Conservation (phyloP, 1,140 invertebrate species). For the Drosophila ogumai region DNA sequence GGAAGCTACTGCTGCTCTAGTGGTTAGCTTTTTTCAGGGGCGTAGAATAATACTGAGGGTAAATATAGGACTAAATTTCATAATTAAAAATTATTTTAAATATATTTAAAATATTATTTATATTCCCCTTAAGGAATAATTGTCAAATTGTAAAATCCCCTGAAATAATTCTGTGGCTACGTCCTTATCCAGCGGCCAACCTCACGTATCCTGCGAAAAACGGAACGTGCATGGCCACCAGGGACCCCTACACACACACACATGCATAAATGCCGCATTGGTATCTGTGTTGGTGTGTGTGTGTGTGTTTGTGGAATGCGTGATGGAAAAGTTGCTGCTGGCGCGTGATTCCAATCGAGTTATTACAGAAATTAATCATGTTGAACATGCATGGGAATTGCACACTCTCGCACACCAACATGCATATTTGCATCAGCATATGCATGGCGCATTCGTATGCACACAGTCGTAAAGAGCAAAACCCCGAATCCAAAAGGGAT, state of each 20-base stretch:
- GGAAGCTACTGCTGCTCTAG: slow-evolving; percentile 4
- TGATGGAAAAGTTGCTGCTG: slow-evolving; percentile 82
- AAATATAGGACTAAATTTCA: neutral
- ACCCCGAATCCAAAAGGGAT: slow-evolving; percentile 26
- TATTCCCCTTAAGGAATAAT: neutral
- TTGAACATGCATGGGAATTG: slow-evolving; percentile 83
- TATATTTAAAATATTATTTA: too few relatives aligned
- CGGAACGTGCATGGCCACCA: slow-evolving; percentile 69
- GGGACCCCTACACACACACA: slow-evolving; percentile 31
- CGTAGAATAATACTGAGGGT: too few relatives aligned
- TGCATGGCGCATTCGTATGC: slow-evolving; percentile 28
- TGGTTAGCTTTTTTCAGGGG: neutral
- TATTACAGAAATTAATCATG: slow-evolving; percentile 84
- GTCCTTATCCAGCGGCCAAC: slow-evolving; percentile 14
- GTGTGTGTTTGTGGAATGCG: slow-evolving; percentile 63
- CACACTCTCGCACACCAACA: slow-evolving; percentile 41
- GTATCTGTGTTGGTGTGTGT: slow-evolving; percentile 23
- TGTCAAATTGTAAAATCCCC: neutral
- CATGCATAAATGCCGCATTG: slow-evolving; percentile 10
- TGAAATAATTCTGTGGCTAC: neutral
- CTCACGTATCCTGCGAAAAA: slow-evolving; percentile 72
- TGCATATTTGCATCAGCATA: slow-evolving; percentile 75
- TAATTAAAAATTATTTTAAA: too few relatives aligned
- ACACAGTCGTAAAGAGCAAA: slow-evolving; percentile 30
- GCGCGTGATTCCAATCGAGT: slow-evolving; percentile 83